These are phyloP conservation scores for Eonycteris spelaea DNA, from an alignment of 2,113 vertebrate species.

Conservation along the genomic window DNA sequence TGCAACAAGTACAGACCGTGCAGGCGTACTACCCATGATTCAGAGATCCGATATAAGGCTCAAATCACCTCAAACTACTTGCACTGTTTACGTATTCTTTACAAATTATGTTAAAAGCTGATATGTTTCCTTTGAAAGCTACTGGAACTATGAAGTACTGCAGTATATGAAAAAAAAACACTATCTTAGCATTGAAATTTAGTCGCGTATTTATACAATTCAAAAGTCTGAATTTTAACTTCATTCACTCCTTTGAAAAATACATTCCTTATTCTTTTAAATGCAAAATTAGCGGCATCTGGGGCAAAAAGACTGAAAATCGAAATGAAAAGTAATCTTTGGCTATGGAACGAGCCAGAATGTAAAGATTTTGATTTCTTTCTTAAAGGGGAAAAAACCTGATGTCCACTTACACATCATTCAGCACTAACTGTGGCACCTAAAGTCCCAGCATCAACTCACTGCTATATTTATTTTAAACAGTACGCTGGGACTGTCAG, in stretches of 20 bases:
- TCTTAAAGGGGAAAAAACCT: not conserved
- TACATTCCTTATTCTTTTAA: slow-evolving; percentile 1
- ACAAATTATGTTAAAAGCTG: not conserved
- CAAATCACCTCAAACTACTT: not conserved
- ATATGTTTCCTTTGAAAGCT: slow-evolving; percentile 8
- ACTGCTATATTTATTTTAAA: not conserved
- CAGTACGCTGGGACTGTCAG: not conserved
- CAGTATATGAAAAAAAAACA: not conserved
- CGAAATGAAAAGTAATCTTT: not conserved
- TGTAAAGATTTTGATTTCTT: not conserved
- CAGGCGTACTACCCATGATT: not conserved
- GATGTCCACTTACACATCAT: not conserved
- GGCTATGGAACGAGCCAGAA: not conserved
- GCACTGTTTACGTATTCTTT: not conserved
- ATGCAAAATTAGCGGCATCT: not conserved
- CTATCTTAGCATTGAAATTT: not conserved
- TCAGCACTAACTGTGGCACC: not conserved
- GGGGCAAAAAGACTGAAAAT: not conserved
- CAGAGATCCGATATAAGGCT: not conserved
- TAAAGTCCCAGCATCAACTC: not conserved
- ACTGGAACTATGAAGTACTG: not conserved
- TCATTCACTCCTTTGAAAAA: slow-evolving; percentile 32
- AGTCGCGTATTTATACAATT: not conserved
- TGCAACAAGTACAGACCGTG: not conserved
- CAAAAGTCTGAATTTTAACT: not conserved